These are phyloP conservation scores for Chrysodeixis includens DNA, from an alignment of 2,888 invertebrate species.

Conservation along the genomic window DNA sequence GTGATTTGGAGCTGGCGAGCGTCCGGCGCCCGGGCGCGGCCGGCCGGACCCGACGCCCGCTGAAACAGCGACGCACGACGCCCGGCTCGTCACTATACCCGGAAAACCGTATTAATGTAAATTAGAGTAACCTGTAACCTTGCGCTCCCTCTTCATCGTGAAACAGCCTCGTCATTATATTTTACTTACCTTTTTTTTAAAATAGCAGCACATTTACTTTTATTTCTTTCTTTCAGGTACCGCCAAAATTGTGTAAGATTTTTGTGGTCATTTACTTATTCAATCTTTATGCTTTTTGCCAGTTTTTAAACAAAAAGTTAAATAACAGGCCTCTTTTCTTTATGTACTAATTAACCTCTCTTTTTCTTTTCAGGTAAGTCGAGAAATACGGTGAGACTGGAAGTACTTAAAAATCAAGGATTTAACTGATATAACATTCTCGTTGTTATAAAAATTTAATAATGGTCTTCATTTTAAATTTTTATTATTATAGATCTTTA, in stretches of 20 bases:
- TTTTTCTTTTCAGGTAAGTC: conserved; percentile 44
- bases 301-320: not conserved
- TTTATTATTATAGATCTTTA: too few species aligned
- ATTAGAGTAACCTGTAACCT: conserved; percentile 72
- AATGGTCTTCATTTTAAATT: too few species aligned
- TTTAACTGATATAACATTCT: too few species aligned
- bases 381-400: not conserved
- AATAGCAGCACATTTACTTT: conserved; percentile 30
- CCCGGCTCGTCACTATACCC: conserved; percentile 68
- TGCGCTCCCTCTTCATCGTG: conserved; percentile 68
- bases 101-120: conserved; percentile 81
- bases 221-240: conserved; percentile 31
- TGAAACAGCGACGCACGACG: conserved; percentile 45
- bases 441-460: conserved; percentile 38
- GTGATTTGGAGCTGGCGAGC: conserved; percentile 74
- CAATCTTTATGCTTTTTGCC: not conserved
- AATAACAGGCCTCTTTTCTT: not conserved
- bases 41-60: conserved; percentile 43
- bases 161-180: conserved; percentile 47
- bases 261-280: conserved; percentile 11
- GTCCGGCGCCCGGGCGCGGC: conserved; percentile 49
- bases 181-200: conserved; percentile 41
- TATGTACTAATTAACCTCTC: not conserved
- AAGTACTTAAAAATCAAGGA: not conserved
- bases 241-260: conserved; percentile 28